Evolutionary conservation across 1,140 invertebrate species (phyloP).

Genomic region (Manduca sexta): DNA sequence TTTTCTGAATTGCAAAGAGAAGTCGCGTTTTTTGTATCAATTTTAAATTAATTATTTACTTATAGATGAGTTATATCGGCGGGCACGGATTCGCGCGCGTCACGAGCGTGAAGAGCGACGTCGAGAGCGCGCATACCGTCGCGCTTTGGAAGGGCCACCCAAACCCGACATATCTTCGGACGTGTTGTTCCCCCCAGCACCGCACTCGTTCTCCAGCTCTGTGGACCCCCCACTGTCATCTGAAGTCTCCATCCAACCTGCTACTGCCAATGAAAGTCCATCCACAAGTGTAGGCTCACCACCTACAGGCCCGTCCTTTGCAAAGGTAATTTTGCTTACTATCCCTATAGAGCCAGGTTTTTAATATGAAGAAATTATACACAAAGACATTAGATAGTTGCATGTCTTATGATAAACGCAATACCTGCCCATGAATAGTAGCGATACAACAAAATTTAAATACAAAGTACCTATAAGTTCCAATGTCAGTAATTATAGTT

Average conservation of each 20-base stretch:
- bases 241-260: conserved; percentile 9
- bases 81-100: conserved; percentile 43
- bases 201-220: conserved; percentile 31
- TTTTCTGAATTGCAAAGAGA: too few species aligned
- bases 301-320: conserved; percentile 72
- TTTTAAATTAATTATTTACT: conserved; percentile 1
- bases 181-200: conserved; percentile 43
- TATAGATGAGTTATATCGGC: conserved; percentile 51
- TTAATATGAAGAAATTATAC: too few species aligned
- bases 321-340: conserved; percentile 71
- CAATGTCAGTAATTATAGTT: too few species aligned
- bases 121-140: conserved; percentile 48
- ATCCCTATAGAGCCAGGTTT: too few species aligned
- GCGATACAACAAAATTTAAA: too few species aligned
- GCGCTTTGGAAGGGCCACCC: conserved; percentile 48
- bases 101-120: conserved; percentile 49
- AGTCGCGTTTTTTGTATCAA: neutral
- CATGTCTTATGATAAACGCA: too few species aligned
- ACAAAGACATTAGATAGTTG: neutral
- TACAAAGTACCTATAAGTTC: too few species aligned
- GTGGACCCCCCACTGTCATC: conserved; percentile 7
- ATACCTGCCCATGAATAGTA: too few species aligned
- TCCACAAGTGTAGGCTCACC: conserved; percentile 22
- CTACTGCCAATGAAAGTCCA: conserved; percentile 4
- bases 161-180: conserved; percentile 50